Evolutionary conservation across 2,113 vertebrate genomes (phyloP), one percentile per base, ranked within the genome.

Genomic region (Scophthalmus maximus): DNA sequence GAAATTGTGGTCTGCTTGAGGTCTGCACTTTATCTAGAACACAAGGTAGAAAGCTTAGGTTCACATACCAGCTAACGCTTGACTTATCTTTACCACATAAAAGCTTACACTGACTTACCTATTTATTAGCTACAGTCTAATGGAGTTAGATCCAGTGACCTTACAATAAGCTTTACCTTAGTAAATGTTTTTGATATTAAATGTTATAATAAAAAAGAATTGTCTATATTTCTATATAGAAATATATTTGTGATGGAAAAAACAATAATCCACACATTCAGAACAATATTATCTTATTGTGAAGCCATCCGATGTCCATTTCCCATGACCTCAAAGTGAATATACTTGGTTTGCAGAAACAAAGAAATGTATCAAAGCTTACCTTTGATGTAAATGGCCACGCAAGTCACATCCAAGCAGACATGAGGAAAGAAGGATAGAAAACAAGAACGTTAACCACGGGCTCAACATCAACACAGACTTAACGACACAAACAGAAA

Each of bases 311-410:
- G 40, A 12, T 27, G 29, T 1, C 7, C 44, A 27, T 42, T 73
- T 68, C 25, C 49, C 40, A 64, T 51, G 27, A 74, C 38, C 8
- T 65, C 27, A 60, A n/a, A 65, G 44, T 66, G 34, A 72, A 22
- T 52, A 29, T 52, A 52, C 75, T 74, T 67, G 26, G 25, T 44
- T 38, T 61, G 40, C 26, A 49, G 18, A 15, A 18, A 53, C 8
- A 59, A 30, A 1, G 32, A 52, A 59, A 68, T 64, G 5, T 52
- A 71, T 69, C 29, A 47, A 63, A 40, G 38, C 84, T 87, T 73
- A 89, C 87, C 87, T 90, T 84, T 87, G 30, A 53, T 72, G 58
- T 34, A 56, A 81, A 84, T 6, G 30, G 47, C 52, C 4, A n/a
- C 42, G 61, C 68, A 29, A 34, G 73, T 66, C 57, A 40, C 7